Base-by-base conservation (phyloP, 2,888 invertebrate species). In the Sphaerophoria taeniata region DNA sequence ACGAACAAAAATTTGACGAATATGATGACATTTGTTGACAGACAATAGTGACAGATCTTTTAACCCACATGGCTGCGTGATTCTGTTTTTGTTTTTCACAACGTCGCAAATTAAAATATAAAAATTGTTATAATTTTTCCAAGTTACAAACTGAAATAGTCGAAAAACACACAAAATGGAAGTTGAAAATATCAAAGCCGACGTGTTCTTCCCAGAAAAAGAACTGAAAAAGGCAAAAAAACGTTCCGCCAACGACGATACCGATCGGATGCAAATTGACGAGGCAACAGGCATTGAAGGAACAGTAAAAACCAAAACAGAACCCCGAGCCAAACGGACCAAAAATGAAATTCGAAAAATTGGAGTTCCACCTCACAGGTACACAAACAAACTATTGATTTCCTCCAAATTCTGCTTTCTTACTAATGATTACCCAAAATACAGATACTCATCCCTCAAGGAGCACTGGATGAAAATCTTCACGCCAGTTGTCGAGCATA, bases 391-490 rank as follows among this genome's bases (percentile, higher is more conserved):
- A 39, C 36, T 36, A 39, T 7, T 6, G 9, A 39, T 1, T 39
- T 2, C 39, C 6, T 43, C 2, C 2, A 24, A 24, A 24, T 43
- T 43, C 11, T 43, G 12, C 2, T 11, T 9, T 9, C 0, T 7
- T 6, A 43, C 3, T 11, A 43, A 43, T 11, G 12, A 9, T 2
- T 24, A 2, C 24, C 2, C 0, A 12, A 34, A 51, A 67, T 53
- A 12, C 89, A 94, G 99, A 91, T 98, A 97, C 89, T 96, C 97
- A 7, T 98, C 99, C 0, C 92, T 99, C 7, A 99, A 98, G 93
- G 97, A 98, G 89, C 97, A 96, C 89, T 99, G 99, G 99, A 93
- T 98, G 92, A 98, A 99, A 92, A 98, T 99, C 88, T 98, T 98
- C 90, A 96, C 97, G 61, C 99, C 99, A 0, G 94, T 99, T 43